phyloP scores from a whole-genome alignment of 2,113 vertebrate genomes.

The Rafetus swinhoei region DNA sequence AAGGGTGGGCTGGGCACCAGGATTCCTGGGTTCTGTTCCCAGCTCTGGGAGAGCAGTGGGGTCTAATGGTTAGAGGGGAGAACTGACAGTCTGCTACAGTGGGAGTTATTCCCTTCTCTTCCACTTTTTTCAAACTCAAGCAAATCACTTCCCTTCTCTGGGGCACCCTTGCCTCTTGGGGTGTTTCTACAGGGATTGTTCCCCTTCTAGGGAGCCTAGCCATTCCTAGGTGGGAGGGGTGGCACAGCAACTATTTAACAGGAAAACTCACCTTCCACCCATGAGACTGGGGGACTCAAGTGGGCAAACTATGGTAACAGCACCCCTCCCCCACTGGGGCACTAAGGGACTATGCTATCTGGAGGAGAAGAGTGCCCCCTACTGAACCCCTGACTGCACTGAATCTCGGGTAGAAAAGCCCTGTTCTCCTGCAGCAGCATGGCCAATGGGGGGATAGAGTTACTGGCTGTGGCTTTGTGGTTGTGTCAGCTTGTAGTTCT shows the following conservation, averaged over 20 bases:
- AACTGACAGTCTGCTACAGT: too few species aligned
- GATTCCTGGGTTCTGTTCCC: not conserved
- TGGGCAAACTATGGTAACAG: not conserved
- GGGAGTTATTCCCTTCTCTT: not conserved
- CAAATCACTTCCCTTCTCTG: not conserved
- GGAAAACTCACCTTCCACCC: not conserved
- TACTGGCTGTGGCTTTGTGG: not conserved
- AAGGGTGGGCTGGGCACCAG: not conserved
- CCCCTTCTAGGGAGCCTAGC: too few species aligned
- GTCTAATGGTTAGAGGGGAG: not conserved
- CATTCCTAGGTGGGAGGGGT: too few species aligned
- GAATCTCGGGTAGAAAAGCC: not conserved
- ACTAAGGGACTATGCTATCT: accelerated
- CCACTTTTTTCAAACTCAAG: not conserved
- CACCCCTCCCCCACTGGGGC: too few species aligned
- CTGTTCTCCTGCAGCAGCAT: too few species aligned
- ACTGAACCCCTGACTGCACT: not conserved
- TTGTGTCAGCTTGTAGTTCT: not conserved
- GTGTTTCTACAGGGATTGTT: too few species aligned
- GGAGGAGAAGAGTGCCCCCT: not conserved
- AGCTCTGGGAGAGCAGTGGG: not conserved
- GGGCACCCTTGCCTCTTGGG: too few species aligned
- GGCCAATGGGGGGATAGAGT: not conserved
- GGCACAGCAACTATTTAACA: not conserved
- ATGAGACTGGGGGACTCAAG: not conserved